Evolutionary conservation across 2,888 invertebrate species (phyloP).

Genomic region (Xylophagus ater): DNA sequence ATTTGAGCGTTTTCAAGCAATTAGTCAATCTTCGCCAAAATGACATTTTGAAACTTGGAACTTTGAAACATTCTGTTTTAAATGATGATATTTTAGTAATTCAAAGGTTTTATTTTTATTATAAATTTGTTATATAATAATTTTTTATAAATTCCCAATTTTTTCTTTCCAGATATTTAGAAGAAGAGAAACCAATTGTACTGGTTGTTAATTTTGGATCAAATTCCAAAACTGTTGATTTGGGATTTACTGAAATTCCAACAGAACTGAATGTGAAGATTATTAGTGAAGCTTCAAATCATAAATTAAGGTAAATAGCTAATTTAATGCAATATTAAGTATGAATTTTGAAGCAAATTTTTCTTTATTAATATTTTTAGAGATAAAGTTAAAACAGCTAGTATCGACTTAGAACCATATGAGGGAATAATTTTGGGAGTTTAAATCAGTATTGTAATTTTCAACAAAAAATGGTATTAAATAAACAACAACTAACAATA

Average conservation of each 20-base stretch:
- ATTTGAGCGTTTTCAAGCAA: constrained; percentile 49
- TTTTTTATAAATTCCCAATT: not conserved
- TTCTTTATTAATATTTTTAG: constrained; percentile 20
- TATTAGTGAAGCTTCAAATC: constrained; percentile 25
- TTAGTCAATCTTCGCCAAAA: constrained; percentile 36
- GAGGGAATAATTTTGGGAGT: constrained; percentile 33
- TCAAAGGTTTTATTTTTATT: constrained; percentile 27
- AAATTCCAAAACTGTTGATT: constrained; percentile 28
- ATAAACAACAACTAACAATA: too few species aligned
- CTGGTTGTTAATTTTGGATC: constrained; percentile 42
- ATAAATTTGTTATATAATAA: too few species aligned
- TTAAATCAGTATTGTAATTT: too few species aligned
- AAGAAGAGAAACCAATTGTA: constrained; percentile 32
- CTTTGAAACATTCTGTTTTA: constrained; percentile 26
- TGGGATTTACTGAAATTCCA: constrained; percentile 23
- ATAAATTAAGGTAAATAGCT: constrained; percentile 26
- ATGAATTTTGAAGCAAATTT: too few species aligned
- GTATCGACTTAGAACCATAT: constrained; percentile 25
- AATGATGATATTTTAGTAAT: constrained; percentile 26
- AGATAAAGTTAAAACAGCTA: constrained; percentile 19
- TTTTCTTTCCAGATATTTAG: constrained; percentile 18
- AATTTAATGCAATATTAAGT: too few species aligned
- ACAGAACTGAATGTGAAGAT: constrained; percentile 25
- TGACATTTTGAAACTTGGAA: constrained; percentile 22
- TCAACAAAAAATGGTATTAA: too few species aligned